Percentiles rank a stretch among this genome's conserved stretches.
These are phyloP conservation scores for Drosophila tani DNA, from an alignment of 1,140 invertebrate species.

Conservation along the genomic window DNA sequence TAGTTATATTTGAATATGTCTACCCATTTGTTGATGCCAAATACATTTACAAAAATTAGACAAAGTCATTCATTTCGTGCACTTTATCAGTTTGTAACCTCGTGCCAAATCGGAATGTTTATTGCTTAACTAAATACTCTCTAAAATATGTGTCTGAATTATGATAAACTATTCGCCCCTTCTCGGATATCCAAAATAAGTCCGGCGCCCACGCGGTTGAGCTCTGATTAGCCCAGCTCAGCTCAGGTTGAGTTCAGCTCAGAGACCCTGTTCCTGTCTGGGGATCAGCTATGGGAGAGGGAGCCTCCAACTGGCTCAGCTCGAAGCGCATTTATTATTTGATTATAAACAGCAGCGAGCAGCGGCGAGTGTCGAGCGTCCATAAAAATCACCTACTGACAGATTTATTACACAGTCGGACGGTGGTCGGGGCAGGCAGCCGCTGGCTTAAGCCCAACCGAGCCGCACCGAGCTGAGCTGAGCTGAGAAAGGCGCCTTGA, in stretches of 20 bases:
- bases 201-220: conserved; percentile 64
- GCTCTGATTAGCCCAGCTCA: conserved; percentile 21
- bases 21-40: too few species aligned
- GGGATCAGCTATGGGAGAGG: conserved; percentile 17
- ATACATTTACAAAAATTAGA: too few species aligned
- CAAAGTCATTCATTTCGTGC: not conserved
- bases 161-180: conserved; percentile 71
- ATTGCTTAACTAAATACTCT: conserved; percentile 69
- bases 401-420: conserved; percentile 78
- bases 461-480: conserved; percentile 11
- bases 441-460: conserved; percentile 40
- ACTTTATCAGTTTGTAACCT: not conserved
- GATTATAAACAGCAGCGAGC: conserved; percentile 77
- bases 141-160: conserved; percentile 71
- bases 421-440: conserved; percentile 37
- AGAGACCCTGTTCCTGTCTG: conserved; percentile 13
- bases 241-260: conserved; percentile 3
- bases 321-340: conserved; percentile 80
- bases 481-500: conserved; percentile 60
- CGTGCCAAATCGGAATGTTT: conserved; percentile 41
- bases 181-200: conserved; percentile 69
- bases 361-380: conserved; percentile 76
- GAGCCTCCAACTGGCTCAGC: conserved; percentile 42
- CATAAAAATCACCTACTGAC: conserved; percentile 83
- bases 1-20: too few species aligned